phyloP scores from a whole-genome alignment of 1,140 invertebrate species.

The Hylaeus anthracinus region DNA sequence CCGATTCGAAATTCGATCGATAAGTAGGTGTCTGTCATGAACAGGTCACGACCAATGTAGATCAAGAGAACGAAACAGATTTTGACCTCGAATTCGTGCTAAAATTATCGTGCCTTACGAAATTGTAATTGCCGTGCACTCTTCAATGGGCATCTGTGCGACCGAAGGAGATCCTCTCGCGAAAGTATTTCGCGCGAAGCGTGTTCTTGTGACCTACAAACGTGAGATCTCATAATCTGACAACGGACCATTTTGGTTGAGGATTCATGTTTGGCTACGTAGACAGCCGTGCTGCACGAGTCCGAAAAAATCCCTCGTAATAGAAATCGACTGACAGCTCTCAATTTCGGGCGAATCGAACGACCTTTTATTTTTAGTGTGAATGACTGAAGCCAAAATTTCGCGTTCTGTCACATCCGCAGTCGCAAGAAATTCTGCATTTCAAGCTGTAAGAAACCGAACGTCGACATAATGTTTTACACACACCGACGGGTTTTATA shows the following conservation, averaged over 20 bases:
- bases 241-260: background rate
- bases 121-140: slow-evolving; percentile 32
- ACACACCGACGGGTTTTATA: background rate
- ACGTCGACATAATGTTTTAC: no score
- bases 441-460: background rate
- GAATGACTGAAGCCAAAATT: slow-evolving; percentile 2
- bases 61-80: slow-evolving; percentile 54
- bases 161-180: slow-evolving; percentile 3
- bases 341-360: background rate
- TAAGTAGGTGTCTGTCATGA: slow-evolving; percentile 28
- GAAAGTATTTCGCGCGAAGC: background rate
- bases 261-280: background rate
- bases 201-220: slow-evolving; percentile 2
- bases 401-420: background rate
- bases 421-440: background rate
- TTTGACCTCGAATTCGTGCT: slow-evolving; percentile 66
- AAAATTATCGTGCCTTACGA: slow-evolving; percentile 65
- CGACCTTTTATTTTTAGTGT: background rate
- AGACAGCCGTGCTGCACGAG: background rate
- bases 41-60: slow-evolving; percentile 53
- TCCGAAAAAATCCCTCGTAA: background rate
- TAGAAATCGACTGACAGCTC: background rate
- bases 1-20: background rate
- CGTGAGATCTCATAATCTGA: background rate
- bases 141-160: slow-evolving; percentile 34